Conservation (phyloP, 2,888 invertebrate species). For the Drosophila neonasuta region DNA sequence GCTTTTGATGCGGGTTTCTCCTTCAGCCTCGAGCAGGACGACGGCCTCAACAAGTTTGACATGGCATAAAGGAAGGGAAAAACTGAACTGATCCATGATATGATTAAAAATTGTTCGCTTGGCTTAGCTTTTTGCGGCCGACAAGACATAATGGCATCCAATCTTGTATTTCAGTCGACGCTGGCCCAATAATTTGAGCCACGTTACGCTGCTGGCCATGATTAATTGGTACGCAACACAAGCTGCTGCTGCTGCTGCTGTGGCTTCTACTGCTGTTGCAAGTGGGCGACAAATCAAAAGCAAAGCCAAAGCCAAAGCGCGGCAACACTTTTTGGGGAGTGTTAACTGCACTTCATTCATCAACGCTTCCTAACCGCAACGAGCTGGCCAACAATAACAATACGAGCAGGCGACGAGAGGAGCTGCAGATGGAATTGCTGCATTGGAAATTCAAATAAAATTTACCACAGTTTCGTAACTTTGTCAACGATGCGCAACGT, state of each 20-base stretch:
- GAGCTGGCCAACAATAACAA: conserved; percentile 40
- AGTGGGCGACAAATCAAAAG: conserved; percentile 54
- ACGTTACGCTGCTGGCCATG: conserved; percentile 54
- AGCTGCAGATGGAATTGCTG: conserved; percentile 38
- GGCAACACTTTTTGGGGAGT: conserved; percentile 60
- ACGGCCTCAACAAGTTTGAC: conserved; percentile 70
- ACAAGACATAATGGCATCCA: conserved; percentile 34
- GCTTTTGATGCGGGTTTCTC: conserved; percentile 52
- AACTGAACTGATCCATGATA: conserved; percentile 61
- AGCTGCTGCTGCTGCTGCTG: conserved; percentile 21
- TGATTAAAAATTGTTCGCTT: conserved; percentile 72
- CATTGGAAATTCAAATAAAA: conserved; percentile 76
- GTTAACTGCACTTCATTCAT: conserved; percentile 79
- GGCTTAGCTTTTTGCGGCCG: conserved; percentile 59
- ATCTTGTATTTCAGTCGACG: conserved; percentile 13
- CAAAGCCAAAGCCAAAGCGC: conserved; percentile 33
- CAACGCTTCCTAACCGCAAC: conserved; percentile 74
- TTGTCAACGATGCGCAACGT: conserved; percentile 76
- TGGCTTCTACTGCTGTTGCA: neutral
- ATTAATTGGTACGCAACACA: conserved; percentile 66
- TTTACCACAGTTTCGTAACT: conserved; percentile 74
- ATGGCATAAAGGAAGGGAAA: conserved; percentile 26
- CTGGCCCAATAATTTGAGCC: conserved; percentile 30
- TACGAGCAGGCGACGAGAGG: neutral
- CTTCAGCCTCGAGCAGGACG: neutral